Percentiles rank a stretch among this genome's conserved stretches.
Conservation (phyloP, 2,113 vertebrate genomes). For the Suricata suricatta region DNA sequence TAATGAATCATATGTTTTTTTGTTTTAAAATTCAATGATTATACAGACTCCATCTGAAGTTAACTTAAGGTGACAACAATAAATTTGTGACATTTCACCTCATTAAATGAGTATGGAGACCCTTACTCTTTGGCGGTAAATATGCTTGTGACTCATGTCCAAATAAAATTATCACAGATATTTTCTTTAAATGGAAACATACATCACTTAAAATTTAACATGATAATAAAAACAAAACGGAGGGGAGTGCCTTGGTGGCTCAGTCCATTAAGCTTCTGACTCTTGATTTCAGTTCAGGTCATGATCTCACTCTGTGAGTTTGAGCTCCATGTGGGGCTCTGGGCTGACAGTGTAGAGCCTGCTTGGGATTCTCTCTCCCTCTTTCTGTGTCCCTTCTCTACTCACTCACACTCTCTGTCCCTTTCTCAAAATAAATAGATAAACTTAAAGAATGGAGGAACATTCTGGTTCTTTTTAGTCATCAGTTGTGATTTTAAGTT, state of each 20-base stretch:
- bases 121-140: background rate
- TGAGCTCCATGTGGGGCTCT: too few species aligned
- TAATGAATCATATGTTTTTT: background rate
- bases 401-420: too few species aligned
- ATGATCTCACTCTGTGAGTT: too few species aligned
- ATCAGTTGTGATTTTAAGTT: background rate
- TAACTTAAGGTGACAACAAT: background rate
- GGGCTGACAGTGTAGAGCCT: too few species aligned
- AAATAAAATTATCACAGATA: background rate
- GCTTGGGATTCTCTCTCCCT: too few species aligned
- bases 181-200: background rate
- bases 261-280: too few species aligned
- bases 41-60: background rate
- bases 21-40: slow-evolving; percentile 9
- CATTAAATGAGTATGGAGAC: background rate
- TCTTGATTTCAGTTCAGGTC: too few species aligned
- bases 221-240: background rate
- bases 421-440: too few species aligned
- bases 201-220: background rate
- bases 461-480: background rate
- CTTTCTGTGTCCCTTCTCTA: too few species aligned
- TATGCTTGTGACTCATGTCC: background rate
- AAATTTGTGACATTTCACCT: background rate
- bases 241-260: background rate
- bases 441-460: background rate